phyloP scores from a whole-genome alignment of 1,140 invertebrate genomes.

The Eubasilissa regina region DNA sequence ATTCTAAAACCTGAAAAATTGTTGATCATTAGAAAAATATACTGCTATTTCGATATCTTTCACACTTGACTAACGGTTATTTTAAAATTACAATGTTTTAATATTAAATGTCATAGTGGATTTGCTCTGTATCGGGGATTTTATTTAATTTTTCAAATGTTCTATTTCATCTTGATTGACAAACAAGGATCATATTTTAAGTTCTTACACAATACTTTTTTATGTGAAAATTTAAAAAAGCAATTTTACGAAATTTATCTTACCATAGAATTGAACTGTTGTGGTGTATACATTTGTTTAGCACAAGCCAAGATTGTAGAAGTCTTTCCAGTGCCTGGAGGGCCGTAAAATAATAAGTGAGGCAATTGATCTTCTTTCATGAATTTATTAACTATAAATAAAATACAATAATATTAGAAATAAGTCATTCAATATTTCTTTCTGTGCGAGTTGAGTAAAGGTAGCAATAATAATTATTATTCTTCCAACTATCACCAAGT shows the following conservation, averaged over 20 bases:
- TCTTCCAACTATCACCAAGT: not conserved
- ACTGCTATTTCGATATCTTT: too few relatives aligned
- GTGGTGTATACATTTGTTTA: constrained; percentile 91
- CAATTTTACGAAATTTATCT: constrained; percentile 62
- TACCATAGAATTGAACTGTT: constrained; percentile 93
- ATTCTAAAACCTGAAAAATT: constrained; percentile 81
- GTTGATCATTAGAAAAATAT: too few relatives aligned
- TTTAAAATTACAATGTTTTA: too few relatives aligned
- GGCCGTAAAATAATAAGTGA: constrained; percentile 98
- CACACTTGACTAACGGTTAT: too few relatives aligned
- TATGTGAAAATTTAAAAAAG: not conserved
- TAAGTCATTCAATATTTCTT: not conserved
- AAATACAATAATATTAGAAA: not conserved
- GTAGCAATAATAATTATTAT: not conserved
- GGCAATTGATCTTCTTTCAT: constrained; percentile 94
- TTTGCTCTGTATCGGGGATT: too few relatives aligned
- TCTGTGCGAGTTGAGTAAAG: not conserved
- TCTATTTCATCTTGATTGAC: too few relatives aligned
- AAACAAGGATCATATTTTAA: too few relatives aligned
- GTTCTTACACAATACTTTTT: too few relatives aligned
- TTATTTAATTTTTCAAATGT: too few relatives aligned
- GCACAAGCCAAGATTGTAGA: constrained; percentile 98
- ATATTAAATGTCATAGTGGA: too few relatives aligned
- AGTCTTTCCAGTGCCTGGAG: constrained; percentile 98
- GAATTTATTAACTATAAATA: constrained; percentile 90